phyloP scores from a whole-genome alignment of 1,140 invertebrate species.

The Drosophila busckii region DNA sequence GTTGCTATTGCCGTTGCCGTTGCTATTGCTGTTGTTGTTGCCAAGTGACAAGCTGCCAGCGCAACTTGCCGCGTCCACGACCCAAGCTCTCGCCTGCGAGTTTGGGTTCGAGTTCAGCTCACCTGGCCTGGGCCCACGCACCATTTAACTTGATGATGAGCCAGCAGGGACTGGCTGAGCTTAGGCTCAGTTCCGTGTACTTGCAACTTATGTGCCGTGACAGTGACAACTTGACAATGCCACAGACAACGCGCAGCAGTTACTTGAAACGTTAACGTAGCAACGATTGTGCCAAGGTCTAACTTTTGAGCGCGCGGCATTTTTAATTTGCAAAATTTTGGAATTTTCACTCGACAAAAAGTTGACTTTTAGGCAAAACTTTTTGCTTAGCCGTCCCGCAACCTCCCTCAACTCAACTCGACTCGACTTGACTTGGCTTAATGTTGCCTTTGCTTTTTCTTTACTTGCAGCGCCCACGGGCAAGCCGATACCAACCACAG shows the following conservation, averaged over 20 bases:
- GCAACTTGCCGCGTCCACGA: slow-evolving; percentile 13
- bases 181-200: slow-evolving; percentile 23
- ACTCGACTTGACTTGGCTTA: no score
- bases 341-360: slow-evolving; percentile 56
- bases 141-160: slow-evolving; percentile 63
- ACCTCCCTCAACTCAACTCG: slow-evolving; percentile 8
- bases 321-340: slow-evolving; percentile 76
- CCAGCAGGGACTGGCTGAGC: slow-evolving; percentile 15
- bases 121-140: slow-evolving; percentile 51
- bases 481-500: slow-evolving; percentile 85
- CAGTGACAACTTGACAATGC: slow-evolving; percentile 77
- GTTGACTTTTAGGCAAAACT: slow-evolving; percentile 36
- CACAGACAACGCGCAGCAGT: slow-evolving; percentile 61
- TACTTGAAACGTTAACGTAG: slow-evolving; percentile 36
- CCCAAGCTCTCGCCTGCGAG: slow-evolving; percentile 18
- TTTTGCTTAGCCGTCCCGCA: slow-evolving; percentile 16
- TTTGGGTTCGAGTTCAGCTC: slow-evolving; percentile 16
- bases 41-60: slow-evolving; percentile 45
- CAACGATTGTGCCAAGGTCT: slow-evolving; percentile 1
- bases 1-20: no score
- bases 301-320: slow-evolving; percentile 60
- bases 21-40: slow-evolving; percentile 12
- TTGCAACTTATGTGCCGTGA: slow-evolving; percentile 76
- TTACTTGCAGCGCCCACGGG: slow-evolving; percentile 84
- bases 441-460: slow-evolving; percentile 4